Conservation (phyloP, 2,888 invertebrate species). For the Encarsia formosa region DNA sequence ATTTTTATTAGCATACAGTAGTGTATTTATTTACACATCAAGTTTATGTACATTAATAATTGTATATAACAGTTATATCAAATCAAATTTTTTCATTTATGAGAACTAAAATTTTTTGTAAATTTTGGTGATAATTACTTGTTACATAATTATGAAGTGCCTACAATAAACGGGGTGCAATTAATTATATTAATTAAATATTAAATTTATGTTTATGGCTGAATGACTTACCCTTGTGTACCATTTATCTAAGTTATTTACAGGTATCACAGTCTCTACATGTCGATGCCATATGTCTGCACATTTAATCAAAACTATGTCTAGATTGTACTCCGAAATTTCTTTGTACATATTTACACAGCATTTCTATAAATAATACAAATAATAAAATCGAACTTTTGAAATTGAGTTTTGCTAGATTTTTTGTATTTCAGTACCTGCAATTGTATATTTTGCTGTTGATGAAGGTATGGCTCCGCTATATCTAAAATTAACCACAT, state of each 20-base stretch:
- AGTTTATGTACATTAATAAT: conserved; percentile 1
- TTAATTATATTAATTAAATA: too few species aligned
- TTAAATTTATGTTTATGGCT: too few species aligned
- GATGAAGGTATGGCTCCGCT: conserved; percentile 57
- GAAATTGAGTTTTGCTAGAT: conserved; percentile 1
- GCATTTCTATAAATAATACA: conserved; percentile 47
- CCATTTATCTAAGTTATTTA: conserved; percentile 28
- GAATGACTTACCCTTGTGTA: conserved; percentile 32
- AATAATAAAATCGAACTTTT: neutral
- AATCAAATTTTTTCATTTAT: conserved; percentile 26
- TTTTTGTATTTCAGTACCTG: conserved; percentile 54
- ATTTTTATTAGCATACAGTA: too few species aligned
- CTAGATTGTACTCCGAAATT: conserved; percentile 53
- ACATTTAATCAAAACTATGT: conserved; percentile 47
- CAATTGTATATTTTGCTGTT: conserved; percentile 60
- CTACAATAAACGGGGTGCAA: too few species aligned
- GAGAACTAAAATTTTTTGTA: conserved; percentile 35
- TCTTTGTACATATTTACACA: conserved; percentile 57
- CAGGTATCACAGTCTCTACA: conserved; percentile 30
- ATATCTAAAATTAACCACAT: conserved; percentile 51
- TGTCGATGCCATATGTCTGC: conserved; percentile 39
- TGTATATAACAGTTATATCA: neutral
- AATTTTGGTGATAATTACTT: conserved; percentile 38
- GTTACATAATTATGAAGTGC: too few species aligned
- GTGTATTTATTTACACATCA: conserved; percentile 5